Evolutionary conservation across 2,113 vertebrate genomes (phyloP).

Genomic region (Catagonus wagneri): DNA sequence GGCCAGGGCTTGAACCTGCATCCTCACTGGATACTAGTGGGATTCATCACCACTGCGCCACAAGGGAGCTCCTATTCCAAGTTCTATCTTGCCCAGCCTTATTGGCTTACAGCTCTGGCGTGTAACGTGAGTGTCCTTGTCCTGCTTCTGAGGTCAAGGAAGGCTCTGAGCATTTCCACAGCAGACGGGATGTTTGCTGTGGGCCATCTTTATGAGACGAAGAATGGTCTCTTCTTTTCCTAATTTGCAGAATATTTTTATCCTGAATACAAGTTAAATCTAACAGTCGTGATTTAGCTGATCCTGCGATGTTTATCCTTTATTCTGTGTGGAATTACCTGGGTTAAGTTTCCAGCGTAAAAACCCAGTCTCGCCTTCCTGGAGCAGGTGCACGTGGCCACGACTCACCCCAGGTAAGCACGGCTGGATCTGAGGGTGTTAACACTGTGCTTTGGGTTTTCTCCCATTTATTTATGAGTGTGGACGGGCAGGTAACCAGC

Average conservation of each 20-base stretch:
- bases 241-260: not conserved
- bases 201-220: not conserved
- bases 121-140: not conserved
- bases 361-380: not conserved
- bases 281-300: not conserved
- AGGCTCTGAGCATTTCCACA: not conserved
- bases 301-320: not conserved
- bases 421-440: not conserved
- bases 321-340: not conserved
- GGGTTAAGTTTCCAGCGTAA: too few relatives aligned
- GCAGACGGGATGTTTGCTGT: not conserved
- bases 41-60: too few relatives aligned
- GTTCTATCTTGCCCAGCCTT: not conserved
- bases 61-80: too few relatives aligned
- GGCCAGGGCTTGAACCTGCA: too few relatives aligned
- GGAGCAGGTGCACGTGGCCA: not conserved
- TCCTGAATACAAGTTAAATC: not conserved
- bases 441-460: not conserved
- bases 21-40: too few relatives aligned
- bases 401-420: not conserved
- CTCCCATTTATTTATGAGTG: not conserved
- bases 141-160: not conserved
- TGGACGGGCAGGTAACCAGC: fast-evolving
- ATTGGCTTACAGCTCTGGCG: fast-evolving
- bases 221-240: not conserved